These are phyloP conservation scores for Oceanodroma tethys DNA, from an alignment of 2,113 vertebrate species.

Conservation along the genomic window DNA sequence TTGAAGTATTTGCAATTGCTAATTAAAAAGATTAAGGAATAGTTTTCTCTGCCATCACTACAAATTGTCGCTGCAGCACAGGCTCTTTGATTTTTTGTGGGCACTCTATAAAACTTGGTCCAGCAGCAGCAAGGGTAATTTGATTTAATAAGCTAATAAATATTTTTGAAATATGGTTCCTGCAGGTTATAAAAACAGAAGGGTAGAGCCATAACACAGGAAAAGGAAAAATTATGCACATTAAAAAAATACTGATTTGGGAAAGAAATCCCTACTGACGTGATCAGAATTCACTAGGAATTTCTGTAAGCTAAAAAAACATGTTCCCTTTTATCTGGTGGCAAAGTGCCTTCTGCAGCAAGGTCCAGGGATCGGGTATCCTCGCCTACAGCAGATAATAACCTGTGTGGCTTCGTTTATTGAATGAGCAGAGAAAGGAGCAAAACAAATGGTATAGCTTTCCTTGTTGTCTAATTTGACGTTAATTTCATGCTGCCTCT, in stretches of 20 bases:
- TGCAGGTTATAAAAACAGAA: constrained; percentile 53
- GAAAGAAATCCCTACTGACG: not conserved
- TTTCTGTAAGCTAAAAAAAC: not conserved
- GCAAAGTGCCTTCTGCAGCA: not conserved
- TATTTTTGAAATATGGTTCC: constrained; percentile 60
- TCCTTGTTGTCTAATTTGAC: constrained; percentile 10
- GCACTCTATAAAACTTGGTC: constrained; percentile 39
- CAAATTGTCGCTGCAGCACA: not conserved
- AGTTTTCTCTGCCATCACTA: constrained; percentile 2
- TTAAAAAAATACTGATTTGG: constrained; percentile 13
- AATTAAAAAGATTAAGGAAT: constrained; percentile 48
- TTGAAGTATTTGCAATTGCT: not conserved
- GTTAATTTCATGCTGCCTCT: not conserved
- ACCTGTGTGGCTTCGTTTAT: not conserved
- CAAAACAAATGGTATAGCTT: not conserved
- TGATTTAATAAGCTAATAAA: constrained; percentile 69
- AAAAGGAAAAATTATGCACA: constrained; percentile 10
- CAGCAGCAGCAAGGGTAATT: constrained; percentile 48
- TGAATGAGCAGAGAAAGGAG: not conserved
- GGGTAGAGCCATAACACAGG: constrained; percentile 10
- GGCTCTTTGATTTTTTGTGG: constrained; percentile 36
- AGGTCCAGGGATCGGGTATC: not conserved
- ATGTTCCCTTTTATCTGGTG: not conserved
- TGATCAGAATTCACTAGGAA: not conserved
- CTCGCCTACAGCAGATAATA: not conserved